Evolutionary conservation across 2,888 invertebrate species (phyloP), one percentile per base, ranked within the genome.

Genomic region (Didymodactylos carnosus): DNA sequence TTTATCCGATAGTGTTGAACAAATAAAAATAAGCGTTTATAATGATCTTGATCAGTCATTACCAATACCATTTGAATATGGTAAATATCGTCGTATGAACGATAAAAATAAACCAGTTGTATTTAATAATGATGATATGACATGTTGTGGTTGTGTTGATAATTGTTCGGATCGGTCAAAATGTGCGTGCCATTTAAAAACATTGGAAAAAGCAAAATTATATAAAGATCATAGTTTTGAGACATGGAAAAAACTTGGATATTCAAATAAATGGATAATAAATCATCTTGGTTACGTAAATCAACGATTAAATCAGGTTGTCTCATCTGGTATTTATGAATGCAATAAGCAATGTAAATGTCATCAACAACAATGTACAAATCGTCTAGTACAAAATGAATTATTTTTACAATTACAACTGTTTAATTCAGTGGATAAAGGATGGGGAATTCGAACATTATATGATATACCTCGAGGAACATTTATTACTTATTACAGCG

Each of bases 391-490:
- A 0, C 98, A 99, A 80, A 90, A 93, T 82, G 92, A 92, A 0
- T 84, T 98, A 1, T 89, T 89, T 76, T 78, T 81, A 43, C 78
- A 83, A 71, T 78, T 86, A 23, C 94, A 98, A 86, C 90, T 98
- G 1, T 98, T 95, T 82, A 94, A 92, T 82, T 98, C 98, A 0
- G 87, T 88, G 3, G 35, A 16, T 11, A 82, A 93, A 75, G 98
- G 98, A 0, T 98, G 97, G 97, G 98, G 97, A 1, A 88, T 97
- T 73, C 88, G 97, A 0, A 91, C 93, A 69, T 84, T 97, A 2
- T 92, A 94, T 82, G 98, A 98, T 80, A 90, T 98, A 72, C 95
- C 98, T 0, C n/a, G n/a, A n/a, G n/a, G n/a, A n/a, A n/a, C n/a
- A n/a, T n/a, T n/a, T n/a, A n/a, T n/a, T n/a, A n/a, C n/a, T n/a